These are phyloP conservation scores for Donacobius atricapilla DNA, from an alignment of 2,113 vertebrate genomes.

Conservation along the genomic window DNA sequence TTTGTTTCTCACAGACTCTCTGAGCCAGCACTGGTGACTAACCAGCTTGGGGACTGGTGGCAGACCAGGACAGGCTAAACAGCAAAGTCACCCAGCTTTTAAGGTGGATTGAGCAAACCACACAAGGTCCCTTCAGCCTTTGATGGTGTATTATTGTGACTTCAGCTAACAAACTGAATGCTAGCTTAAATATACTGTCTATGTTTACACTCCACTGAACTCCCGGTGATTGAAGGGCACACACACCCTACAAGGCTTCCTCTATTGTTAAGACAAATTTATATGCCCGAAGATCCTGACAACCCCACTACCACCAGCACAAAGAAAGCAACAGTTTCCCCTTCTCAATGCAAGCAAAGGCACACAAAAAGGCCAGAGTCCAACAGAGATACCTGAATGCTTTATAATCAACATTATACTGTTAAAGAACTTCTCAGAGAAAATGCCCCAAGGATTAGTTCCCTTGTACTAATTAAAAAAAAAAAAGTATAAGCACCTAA, in stretches of 20 bases:
- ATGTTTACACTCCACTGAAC: constrained; percentile 16
- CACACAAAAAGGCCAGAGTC: not conserved
- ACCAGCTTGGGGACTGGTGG: not conserved
- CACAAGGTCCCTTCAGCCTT: not conserved
- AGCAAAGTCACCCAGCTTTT: not conserved
- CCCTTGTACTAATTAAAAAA: not conserved
- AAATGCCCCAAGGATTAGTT: not conserved
- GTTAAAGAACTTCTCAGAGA: not conserved
- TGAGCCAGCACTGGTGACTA: not conserved
- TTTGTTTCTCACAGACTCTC: not conserved
- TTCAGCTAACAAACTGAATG: not conserved
- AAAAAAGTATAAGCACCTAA: not conserved
- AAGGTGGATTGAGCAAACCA: constrained; percentile 25
- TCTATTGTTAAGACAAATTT: not conserved
- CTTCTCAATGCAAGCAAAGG: not conserved
- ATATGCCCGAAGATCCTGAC: not conserved
- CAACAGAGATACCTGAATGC: not conserved
- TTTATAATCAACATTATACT: not conserved
- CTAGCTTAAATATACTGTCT: constrained; percentile 11
- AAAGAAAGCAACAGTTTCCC: not conserved
- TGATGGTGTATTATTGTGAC: not conserved
- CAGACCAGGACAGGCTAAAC: not conserved
- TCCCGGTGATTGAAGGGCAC: not conserved
- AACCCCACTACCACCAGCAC: not conserved
- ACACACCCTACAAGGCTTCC: not conserved